A percentile compares a stretch with the other conserved stretches of the same genome.
Conservation (phyloP, 2,113 vertebrate genomes). For the Ciconia stormi region DNA sequence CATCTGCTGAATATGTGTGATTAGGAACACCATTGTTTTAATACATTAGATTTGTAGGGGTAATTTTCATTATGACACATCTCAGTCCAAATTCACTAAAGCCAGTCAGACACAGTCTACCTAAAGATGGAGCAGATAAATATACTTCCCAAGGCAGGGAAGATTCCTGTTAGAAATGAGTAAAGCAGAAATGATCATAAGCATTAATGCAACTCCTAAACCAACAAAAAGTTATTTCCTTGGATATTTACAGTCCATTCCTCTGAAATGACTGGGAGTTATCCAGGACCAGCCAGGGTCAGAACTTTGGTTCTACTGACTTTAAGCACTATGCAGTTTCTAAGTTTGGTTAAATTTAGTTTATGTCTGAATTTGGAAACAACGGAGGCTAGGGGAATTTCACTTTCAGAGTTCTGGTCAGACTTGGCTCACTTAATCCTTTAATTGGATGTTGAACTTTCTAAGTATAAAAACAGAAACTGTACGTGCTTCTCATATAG, state of each 20-base stretch:
- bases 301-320: background rate
- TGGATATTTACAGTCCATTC: background rate
- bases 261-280: background rate
- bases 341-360: background rate
- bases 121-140: background rate
- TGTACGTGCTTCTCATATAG: background rate
- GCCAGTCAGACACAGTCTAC: background rate
- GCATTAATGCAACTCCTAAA: background rate
- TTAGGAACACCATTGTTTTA: background rate
- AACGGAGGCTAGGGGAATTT: background rate
- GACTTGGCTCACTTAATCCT: conserved; percentile 6
- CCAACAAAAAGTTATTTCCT: background rate
- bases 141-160: background rate
- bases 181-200: background rate
- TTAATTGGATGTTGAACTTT: conserved; percentile 29
- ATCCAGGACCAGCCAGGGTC: background rate
- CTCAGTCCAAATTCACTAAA: background rate
- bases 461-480: conserved; percentile 15
- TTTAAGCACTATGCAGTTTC: background rate
- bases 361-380: background rate
- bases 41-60: background rate
- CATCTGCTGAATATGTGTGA: background rate
- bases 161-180: background rate
- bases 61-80: background rate
- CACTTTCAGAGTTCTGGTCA: background rate